Percentiles rank a stretch among this genome's conserved stretches.
Evolutionary conservation across 2,888 invertebrate species (phyloP).

Genomic region (Catonia carolina): DNA sequence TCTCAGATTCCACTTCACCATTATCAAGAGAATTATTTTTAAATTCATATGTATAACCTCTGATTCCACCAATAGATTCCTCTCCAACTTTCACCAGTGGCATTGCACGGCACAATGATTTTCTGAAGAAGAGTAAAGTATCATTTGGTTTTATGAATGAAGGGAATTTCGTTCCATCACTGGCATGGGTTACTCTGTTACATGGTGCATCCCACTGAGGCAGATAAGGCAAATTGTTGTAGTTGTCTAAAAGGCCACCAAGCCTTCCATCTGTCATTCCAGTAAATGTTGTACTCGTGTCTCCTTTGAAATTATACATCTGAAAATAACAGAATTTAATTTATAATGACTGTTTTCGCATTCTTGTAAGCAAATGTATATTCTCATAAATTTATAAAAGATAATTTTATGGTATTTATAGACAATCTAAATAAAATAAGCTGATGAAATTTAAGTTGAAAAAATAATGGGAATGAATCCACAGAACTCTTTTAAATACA

Average conservation of each 20-base stretch:
- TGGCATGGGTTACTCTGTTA: constrained; percentile 66
- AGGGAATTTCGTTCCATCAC: constrained; percentile 80
- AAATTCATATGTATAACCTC: constrained; percentile 68
- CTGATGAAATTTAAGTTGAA: no score
- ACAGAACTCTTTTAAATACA: no score
- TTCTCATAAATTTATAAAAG: no score
- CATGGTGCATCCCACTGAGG: constrained; percentile 78
- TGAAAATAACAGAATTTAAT: constrained; percentile 40
- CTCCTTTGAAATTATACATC: constrained; percentile 82
- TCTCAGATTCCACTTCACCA: constrained; percentile 60
- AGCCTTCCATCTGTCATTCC: constrained; percentile 55
- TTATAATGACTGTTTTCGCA: no score
- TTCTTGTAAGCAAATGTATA: no score
- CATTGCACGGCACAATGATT: constrained; percentile 78
- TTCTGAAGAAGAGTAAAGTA: constrained; percentile 67
- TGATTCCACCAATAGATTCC: constrained; percentile 51
- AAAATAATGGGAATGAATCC: no score
- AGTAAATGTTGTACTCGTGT: constrained; percentile 70
- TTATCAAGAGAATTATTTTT: constrained; percentile 72
- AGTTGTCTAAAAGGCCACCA: constrained; percentile 69
- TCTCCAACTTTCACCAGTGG: constrained; percentile 61
- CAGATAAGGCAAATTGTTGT: constrained; percentile 61
- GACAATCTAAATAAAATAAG: no score
- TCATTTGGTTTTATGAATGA: constrained; percentile 63
- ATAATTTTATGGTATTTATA: no score